These are phyloP conservation scores for Macroramphosus scolopax DNA, from an alignment of 2,797 vertebrate genomes.

Conservation along the genomic window DNA sequence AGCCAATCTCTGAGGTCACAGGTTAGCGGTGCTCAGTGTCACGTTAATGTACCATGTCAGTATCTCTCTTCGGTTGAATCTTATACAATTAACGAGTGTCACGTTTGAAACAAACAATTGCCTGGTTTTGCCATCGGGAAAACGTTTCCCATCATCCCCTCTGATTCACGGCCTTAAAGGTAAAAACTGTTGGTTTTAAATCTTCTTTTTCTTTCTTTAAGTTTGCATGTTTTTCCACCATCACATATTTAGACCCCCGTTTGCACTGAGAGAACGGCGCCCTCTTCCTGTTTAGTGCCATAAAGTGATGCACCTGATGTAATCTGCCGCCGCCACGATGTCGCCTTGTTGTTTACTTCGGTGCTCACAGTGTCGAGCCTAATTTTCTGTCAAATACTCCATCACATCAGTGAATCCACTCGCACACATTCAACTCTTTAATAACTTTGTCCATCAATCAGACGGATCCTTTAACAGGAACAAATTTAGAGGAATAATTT, in stretches of 20 bases:
- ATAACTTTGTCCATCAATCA: too few species aligned
- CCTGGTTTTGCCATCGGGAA: neutral
- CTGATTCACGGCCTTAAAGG: neutral
- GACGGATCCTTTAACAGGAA: too few species aligned
- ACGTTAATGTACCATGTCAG: constrained; percentile 1
- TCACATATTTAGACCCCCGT: neutral
- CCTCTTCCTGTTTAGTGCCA: constrained; percentile 33
- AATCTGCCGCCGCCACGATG: neutral
- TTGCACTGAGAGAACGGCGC: constrained; percentile 1
- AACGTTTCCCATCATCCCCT: constrained; percentile 25
- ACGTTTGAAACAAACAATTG: neutral
- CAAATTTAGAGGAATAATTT: too few species aligned
- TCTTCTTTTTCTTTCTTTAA: too few species aligned
- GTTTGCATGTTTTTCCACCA: too few species aligned
- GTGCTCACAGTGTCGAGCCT: constrained; percentile 11
- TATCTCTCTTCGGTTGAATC: constrained; percentile 11
- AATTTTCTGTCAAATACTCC: constrained; percentile 4
- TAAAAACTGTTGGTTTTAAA: too few species aligned
- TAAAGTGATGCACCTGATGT: too few species aligned
- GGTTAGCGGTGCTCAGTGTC: constrained; percentile 42
- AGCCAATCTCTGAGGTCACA: neutral
- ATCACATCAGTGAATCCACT: too few species aligned
- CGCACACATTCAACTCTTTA: too few species aligned
- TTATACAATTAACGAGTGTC: constrained; percentile 1
- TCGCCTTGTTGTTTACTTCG: too few species aligned